Percentiles rank a stretch among this genome's conserved stretches.
Evolutionary conservation across 2,113 vertebrate species (phyloP).

Genomic region (Struthidea cinerea): DNA sequence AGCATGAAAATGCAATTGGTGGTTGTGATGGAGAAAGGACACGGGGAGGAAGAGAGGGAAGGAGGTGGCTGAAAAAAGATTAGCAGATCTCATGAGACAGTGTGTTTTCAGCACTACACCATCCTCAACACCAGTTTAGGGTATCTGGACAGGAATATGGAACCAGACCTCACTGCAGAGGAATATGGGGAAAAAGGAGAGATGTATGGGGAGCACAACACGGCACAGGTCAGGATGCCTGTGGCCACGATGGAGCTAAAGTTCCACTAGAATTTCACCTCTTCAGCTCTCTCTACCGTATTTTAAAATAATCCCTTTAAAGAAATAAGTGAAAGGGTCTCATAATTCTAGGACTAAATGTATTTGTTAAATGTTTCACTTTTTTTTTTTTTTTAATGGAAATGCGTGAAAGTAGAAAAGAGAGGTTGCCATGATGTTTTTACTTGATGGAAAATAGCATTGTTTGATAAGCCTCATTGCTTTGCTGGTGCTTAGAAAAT

Average conservation of each 20-base stretch:
- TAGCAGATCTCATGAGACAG: not conserved
- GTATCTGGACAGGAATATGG: not conserved
- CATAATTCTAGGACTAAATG: not conserved
- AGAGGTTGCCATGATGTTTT: conserved; percentile 11
- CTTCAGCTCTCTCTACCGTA: not conserved
- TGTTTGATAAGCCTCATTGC: conserved; percentile 47
- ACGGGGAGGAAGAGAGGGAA: not conserved
- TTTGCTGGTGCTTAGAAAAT: conserved; percentile 41
- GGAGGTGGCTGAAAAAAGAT: not conserved
- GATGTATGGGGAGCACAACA: fast-evolving
- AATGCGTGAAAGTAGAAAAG: not conserved
- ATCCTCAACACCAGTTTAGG: not conserved
- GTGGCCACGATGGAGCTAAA: not conserved
- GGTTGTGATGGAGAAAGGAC: not conserved
- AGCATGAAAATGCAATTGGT: not conserved
- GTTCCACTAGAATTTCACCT: not conserved
- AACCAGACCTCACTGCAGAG: not conserved
- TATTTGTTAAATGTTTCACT: not conserved
- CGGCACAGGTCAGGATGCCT: not conserved
- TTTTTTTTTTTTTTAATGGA: not conserved
- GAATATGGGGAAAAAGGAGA: not conserved
- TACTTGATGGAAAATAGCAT: not conserved
- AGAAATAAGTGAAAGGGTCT: not conserved
- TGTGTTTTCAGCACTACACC: not conserved
- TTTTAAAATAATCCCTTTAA: not conserved